Conservation (phyloP, 2,797 vertebrate genomes). For the Spinus pinus region DNA sequence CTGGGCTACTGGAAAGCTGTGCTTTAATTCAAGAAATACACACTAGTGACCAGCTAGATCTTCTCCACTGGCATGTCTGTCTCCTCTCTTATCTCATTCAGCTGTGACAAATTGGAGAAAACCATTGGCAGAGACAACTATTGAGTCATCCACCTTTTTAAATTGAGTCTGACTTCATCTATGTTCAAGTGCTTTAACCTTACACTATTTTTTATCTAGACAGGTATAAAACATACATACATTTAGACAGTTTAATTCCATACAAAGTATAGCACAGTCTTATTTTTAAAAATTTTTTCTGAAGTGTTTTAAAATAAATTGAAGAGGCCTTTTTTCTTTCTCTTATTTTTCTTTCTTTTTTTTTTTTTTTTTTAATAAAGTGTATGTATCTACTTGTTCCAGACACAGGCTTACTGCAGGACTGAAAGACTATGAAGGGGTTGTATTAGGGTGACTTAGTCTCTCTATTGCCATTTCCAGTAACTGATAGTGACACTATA, state of each 20-base stretch:
- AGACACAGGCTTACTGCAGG: neutral
- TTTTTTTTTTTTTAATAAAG: neutral
- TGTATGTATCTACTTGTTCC: neutral
- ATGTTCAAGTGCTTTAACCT: neutral
- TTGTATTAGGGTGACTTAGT: neutral
- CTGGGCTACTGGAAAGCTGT: neutral
- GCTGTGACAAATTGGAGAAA: slow-evolving; percentile 10
- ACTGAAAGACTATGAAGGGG: neutral
- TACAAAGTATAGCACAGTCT: neutral
- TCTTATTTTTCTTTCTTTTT: rapidly evolving
- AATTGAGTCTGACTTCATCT: neutral
- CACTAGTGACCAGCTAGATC: neutral
- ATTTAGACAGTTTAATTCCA: neutral
- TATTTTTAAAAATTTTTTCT: neutral
- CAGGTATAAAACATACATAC: neutral
- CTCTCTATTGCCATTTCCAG: neutral
- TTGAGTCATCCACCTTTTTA: neutral
- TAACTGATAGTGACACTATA: neutral
- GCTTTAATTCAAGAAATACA: neutral
- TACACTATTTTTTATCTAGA: neutral
- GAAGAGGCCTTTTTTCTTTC: neutral
- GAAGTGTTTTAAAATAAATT: neutral
- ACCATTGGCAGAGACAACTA: neutral
- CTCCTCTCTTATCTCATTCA: neutral
- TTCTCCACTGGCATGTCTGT: neutral